phyloP scores from a whole-genome alignment of 2,888 invertebrate species.

The Cheilosia grossa region DNA sequence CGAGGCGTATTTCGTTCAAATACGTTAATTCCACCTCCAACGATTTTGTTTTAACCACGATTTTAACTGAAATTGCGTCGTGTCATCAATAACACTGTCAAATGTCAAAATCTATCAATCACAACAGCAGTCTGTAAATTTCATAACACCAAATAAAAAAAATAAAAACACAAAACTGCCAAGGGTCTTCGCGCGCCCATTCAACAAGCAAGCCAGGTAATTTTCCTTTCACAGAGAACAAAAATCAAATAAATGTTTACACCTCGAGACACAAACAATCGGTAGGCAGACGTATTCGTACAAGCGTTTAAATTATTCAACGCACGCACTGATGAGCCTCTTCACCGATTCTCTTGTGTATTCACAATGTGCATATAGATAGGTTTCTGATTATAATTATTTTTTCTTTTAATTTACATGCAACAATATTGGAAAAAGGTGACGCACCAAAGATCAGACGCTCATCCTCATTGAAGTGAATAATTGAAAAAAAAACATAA shows the following conservation, averaged over 20 bases:
- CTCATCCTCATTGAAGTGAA: slow-evolving; percentile 51
- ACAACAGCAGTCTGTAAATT: slow-evolving; percentile 35
- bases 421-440: slow-evolving; percentile 52
- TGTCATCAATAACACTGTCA: slow-evolving; percentile 53
- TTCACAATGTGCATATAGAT: background rate
- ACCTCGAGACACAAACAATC: slow-evolving; percentile 53
- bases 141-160: slow-evolving; percentile 12
- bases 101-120: slow-evolving; percentile 69
- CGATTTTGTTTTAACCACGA: slow-evolving; percentile 8
- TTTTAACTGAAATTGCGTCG: slow-evolving; percentile 28
- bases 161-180: slow-evolving; percentile 3
- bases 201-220: slow-evolving; percentile 46
- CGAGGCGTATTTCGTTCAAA: slow-evolving; percentile 21
- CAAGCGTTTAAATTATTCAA: slow-evolving; percentile 60
- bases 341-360: slow-evolving; percentile 42
- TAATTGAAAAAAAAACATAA: slow-evolving; percentile 41
- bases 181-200: slow-evolving; percentile 42
- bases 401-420: slow-evolving; percentile 57
- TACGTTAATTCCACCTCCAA: background rate
- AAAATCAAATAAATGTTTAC: slow-evolving; percentile 66
- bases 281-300: background rate
- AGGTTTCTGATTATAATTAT: background rate
- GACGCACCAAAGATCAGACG: slow-evolving; percentile 40
- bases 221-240: slow-evolving; percentile 29
- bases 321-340: slow-evolving; percentile 54